Evolutionary conservation across 1,140 invertebrate species (phyloP).

Genomic region (Drosophila serrata): DNA sequence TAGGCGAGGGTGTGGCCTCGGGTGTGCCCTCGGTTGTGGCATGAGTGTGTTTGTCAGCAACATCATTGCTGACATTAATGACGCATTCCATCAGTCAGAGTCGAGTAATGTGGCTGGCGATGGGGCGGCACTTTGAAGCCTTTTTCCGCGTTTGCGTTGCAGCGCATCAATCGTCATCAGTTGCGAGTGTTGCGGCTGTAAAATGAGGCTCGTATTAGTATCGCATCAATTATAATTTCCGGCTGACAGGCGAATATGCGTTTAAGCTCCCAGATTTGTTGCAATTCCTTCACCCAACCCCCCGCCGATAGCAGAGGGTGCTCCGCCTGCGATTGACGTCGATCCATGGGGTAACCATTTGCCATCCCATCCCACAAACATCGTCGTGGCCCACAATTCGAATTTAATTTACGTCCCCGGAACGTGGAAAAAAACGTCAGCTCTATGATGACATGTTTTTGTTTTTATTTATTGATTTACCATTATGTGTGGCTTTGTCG

Average conservation of each 20-base stretch:
- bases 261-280: slow-evolving; percentile 64
- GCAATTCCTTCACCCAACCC: slow-evolving; percentile 43
- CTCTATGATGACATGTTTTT: slow-evolving; percentile 23
- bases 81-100: slow-evolving; percentile 76
- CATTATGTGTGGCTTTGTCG: slow-evolving; percentile 54
- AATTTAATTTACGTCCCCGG: slow-evolving; percentile 51
- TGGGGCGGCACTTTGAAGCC: slow-evolving; percentile 35
- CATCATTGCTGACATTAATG: slow-evolving; percentile 82
- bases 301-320: slow-evolving; percentile 17
- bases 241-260: slow-evolving; percentile 67
- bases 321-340: slow-evolving; percentile 23
- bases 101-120: slow-evolving; percentile 3
- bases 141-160: slow-evolving; percentile 70
- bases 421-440: slow-evolving; percentile 29
- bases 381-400: slow-evolving; percentile 45
- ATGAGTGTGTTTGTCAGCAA: slow-evolving; percentile 60
- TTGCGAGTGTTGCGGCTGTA: slow-evolving; percentile 37
- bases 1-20: too few relatives aligned
- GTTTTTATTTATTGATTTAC: slow-evolving; percentile 68
- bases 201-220: slow-evolving; percentile 70
- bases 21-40: slow-evolving; percentile 22
- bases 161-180: slow-evolving; percentile 80
- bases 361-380: slow-evolving; percentile 8
- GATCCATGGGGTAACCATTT: slow-evolving; percentile 41
- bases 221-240: slow-evolving; percentile 82